Base-by-base conservation (phyloP, 2,888 invertebrate species). In the Melieria omissa region DNA sequence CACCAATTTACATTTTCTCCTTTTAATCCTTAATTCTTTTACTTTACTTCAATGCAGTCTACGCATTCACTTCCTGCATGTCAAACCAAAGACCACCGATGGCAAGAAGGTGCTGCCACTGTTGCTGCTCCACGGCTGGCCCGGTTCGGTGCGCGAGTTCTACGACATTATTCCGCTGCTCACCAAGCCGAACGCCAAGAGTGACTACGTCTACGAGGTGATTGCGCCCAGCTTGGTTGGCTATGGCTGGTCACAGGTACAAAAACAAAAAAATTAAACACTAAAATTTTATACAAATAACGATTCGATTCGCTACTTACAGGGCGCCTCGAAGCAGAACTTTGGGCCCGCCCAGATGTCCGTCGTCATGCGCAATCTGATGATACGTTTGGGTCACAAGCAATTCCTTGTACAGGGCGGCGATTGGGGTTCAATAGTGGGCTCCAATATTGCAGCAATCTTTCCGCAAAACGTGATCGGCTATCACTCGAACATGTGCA, bases 91-190 rank as follows among this genome's bases (percentile, higher is more conserved):
- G 0, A 91, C 91, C 72, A 80, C 69, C 60, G 85, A 74, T 73
- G 84, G 87, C 74, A 82, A 88, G 49, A 87, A 87, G 77, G 88
- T 91, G 3, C 77, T 92, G 0, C 94, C 95, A 0, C 76, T 96
- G 9, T 83, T 96, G 4, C 71, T 96, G 61, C 83, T 93, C 14
- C 95, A 96, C 78, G 95, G 96, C 29, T 96, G 96, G 96, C 96
- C 96, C 0, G 94, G 95, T 3, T 93, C 93, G 0, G 86, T 95
- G 1, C 89, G 92, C 5, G 95, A 96, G 85, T 95, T 95, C 84
- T 92, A 93, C 81, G 92, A 92, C 69, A 84, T 93, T 16, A 91
- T 94, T 68, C 93, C 94, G 0, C 80, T 90, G 71, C 83, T 94
- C 49, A 91, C 89, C 0, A 88, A 87, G 0, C 88, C 89, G 0